phyloP scores from a whole-genome alignment of 2,888 invertebrate genomes.

The Diarsia mendica region DNA sequence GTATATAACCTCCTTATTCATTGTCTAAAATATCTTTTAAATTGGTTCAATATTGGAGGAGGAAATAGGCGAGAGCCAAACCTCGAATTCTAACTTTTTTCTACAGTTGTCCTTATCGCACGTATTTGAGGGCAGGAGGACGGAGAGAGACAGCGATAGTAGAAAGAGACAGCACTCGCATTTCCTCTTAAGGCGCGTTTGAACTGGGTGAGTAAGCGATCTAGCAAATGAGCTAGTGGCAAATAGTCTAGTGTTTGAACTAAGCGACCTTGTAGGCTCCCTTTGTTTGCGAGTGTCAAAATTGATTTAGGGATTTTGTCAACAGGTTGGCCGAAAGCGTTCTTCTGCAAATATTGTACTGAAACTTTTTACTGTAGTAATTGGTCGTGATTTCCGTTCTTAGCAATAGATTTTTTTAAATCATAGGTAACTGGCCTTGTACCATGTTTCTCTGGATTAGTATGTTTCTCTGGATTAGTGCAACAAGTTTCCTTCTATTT shows the following conservation, averaged over 20 bases:
- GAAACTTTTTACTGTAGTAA: background rate
- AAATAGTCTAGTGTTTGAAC: constrained; percentile 8
- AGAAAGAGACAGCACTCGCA: too few species aligned
- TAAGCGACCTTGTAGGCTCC: background rate
- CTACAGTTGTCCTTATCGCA: too few species aligned
- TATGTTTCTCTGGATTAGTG: background rate
- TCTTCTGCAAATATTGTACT: background rate
- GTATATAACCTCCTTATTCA: too few species aligned
- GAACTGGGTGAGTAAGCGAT: constrained; percentile 13
- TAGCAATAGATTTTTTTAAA: background rate
- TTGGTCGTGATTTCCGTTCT: background rate
- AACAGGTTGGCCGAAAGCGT: constrained; percentile 2
- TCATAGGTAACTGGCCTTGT: background rate
- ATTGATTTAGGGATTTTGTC: constrained; percentile 8
- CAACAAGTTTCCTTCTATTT: background rate
- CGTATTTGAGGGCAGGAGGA: too few species aligned
- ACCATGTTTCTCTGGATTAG: background rate
- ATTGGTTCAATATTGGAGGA: too few species aligned
- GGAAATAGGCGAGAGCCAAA: too few species aligned
- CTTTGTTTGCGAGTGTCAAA: constrained; percentile 1
- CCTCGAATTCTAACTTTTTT: too few species aligned
- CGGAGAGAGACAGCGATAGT: too few species aligned
- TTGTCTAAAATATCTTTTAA: too few species aligned
- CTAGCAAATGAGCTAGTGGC: constrained; percentile 11
- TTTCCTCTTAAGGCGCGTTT: constrained; percentile 42